A percentile compares a stretch with the other conserved stretches of the same genome.
phyloP scores from a whole-genome alignment of 2,888 invertebrate species.

The Pedicia rivosa region DNA sequence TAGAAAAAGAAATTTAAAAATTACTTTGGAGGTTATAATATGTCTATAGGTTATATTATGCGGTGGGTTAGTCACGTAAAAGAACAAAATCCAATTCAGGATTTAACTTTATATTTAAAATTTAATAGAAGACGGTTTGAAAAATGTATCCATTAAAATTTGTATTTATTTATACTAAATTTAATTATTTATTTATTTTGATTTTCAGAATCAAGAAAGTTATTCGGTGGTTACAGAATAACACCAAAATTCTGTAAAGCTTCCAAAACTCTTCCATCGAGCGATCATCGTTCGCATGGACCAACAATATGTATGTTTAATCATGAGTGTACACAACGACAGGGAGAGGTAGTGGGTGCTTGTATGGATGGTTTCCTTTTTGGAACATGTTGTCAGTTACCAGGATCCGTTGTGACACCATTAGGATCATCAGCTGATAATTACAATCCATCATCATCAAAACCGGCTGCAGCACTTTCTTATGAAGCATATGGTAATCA shows the following conservation, averaged over 20 bases:
- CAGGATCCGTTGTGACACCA: conserved; percentile 31
- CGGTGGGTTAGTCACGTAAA: no score
- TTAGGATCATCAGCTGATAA: conserved; percentile 24
- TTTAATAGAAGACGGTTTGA: no score
- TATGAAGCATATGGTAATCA: conserved; percentile 19
- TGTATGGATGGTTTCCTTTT: conserved; percentile 86
- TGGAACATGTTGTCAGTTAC: conserved; percentile 76
- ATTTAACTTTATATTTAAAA: no score
- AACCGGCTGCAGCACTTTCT: conserved; percentile 15
- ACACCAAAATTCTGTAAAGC: conserved; percentile 68
- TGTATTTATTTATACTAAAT: no score
- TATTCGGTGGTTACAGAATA: conserved; percentile 76
- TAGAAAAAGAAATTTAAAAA: no score
- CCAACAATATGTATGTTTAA: conserved; percentile 87
- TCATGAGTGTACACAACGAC: conserved; percentile 66
- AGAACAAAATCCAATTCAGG: no score
- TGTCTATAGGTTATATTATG: no score
- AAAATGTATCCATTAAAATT: no score
- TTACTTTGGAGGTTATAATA: no score
- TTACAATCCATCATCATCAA: conserved; percentile 18
- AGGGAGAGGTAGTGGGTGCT: conserved; percentile 72
- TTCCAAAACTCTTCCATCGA: conserved; percentile 40
- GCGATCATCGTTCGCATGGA: conserved; percentile 39
- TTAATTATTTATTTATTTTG: no score
- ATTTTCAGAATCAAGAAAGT: conserved; percentile 39